These are phyloP conservation scores for Hemicrepidius hirtus DNA, from an alignment of 2,888 invertebrate genomes.

Conservation along the genomic window DNA sequence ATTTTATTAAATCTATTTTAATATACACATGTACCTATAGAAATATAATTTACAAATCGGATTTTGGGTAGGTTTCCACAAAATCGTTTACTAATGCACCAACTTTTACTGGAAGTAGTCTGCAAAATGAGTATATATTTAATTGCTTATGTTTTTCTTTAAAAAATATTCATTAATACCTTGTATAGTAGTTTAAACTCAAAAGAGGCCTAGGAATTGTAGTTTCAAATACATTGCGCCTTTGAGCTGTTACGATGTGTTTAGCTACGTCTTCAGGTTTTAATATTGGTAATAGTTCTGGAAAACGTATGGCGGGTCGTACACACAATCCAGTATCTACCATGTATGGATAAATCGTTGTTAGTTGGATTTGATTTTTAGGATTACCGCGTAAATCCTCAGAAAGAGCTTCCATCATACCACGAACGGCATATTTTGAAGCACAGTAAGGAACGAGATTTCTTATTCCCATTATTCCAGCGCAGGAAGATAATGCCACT, in stretches of 20 bases:
- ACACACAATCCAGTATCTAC: slow-evolving; percentile 91
- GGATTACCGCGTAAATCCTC: slow-evolving; percentile 78
- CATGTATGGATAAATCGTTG: slow-evolving; percentile 91
- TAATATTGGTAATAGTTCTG: slow-evolving; percentile 78
- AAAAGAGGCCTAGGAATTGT: slow-evolving; percentile 77
- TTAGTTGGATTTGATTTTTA: slow-evolving; percentile 80
- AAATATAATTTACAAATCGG: slow-evolving; percentile 5
- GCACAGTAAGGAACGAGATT: slow-evolving; percentile 90
- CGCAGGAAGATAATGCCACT: slow-evolving; percentile 85
- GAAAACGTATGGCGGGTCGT: slow-evolving; percentile 83
- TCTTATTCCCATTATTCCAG: slow-evolving; percentile 82
- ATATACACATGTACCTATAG: too few species aligned
- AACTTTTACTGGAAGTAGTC: slow-evolving; percentile 16
- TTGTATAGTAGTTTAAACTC: neutral
- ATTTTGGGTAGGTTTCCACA: neutral
- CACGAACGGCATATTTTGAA: slow-evolving; percentile 88
- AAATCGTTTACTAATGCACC: neutral
- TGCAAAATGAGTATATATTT: slow-evolving; percentile 9
- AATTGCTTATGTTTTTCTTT: too few species aligned
- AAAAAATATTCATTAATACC: too few species aligned
- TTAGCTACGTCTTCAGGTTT: slow-evolving; percentile 78
- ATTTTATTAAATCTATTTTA: too few species aligned
- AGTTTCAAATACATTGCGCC: slow-evolving; percentile 77
- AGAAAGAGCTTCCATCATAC: slow-evolving; percentile 87
- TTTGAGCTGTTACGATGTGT: slow-evolving; percentile 80